Evolutionary conservation across 2,888 invertebrate genomes (phyloP), one percentile per base, ranked within the genome.

Genomic region (Dicranocentrus wangi): DNA sequence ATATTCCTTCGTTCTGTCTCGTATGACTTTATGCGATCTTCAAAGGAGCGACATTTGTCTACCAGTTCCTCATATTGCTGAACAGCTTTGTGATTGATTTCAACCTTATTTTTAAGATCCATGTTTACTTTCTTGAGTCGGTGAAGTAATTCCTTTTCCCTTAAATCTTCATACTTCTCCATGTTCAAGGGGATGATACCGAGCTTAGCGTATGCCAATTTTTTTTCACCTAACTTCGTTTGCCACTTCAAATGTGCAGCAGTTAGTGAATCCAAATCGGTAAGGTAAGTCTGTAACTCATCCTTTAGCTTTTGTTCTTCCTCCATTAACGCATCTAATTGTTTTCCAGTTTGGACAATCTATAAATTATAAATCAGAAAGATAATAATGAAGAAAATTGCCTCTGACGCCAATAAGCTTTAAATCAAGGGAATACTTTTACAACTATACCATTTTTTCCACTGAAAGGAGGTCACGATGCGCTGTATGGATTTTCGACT

Each of bases 51-150:
- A 42, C 42, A 68, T 27, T 71, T 68, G 61, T 71, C 69, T 13
- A 17, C 39, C 8, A 79, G 17, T 17, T 82, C 69, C n/a, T 82
- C 39, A 19, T 53, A 72, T 32, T 82, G 82, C 15, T 83, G 79
- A 8, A 55, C 51, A 10, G 83, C 83, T 63, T 79, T 76, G 39
- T 75, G 82, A 65, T 82, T 83, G 5, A 82, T 51, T 42, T 78
- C 63, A 27, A 51, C 28, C 27, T 65, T 55, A 15, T 27, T 63
- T 53, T 70, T 77, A 7, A 82, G 42, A 25, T 69, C 69, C 13
- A 28, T 8, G 55, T 78, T 77, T 19, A 80, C n/a, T 90, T 89
- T 75, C n/a, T 79, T 75, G 3, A 82, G 39, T 28, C 65, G 73
- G 1, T 25, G 47, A 10, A 58, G 69, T 1, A 82, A 17, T 2